Percentiles rank a stretch among this genome's conserved stretches.
Evolutionary conservation across 2,888 invertebrate species (phyloP).

Genomic region (Bibio marci): DNA sequence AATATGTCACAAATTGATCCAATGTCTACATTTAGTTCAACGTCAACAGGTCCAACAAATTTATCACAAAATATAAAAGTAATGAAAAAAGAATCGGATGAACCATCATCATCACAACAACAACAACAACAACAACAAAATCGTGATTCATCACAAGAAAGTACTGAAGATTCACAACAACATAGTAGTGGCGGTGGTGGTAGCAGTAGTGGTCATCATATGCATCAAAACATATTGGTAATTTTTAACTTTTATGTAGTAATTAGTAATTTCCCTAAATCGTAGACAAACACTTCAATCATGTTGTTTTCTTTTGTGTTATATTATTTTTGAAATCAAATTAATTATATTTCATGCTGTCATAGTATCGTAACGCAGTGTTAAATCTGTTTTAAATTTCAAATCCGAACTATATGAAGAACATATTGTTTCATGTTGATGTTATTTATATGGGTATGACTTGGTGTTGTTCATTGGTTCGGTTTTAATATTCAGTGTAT

Average conservation of each 20-base stretch:
- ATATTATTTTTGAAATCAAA: too few species aligned
- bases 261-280: too few species aligned
- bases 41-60: constrained; percentile 19
- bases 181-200: neutral
- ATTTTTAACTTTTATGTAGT: neutral
- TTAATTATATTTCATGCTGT: too few species aligned
- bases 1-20: constrained; percentile 27
- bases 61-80: constrained; percentile 25
- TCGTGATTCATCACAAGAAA: constrained; percentile 35
- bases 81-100: constrained; percentile 20
- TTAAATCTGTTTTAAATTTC: too few species aligned
- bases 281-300: too few species aligned
- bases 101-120: neutral
- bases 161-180: constrained; percentile 27
- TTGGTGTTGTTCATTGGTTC: too few species aligned
- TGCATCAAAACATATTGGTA: constrained; percentile 31
- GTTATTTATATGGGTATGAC: too few species aligned
- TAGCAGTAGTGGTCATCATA: constrained; percentile 17
- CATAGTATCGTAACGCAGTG: too few species aligned
- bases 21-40: constrained; percentile 29
- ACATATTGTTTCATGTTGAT: constrained; percentile 15
- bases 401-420: too few species aligned
- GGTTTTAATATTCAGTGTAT: too few species aligned
- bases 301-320: neutral
- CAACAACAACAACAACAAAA: too few species aligned